Evolutionary conservation across 1,140 invertebrate species (phyloP).

Genomic region (Belonocnema kinseyi): DNA sequence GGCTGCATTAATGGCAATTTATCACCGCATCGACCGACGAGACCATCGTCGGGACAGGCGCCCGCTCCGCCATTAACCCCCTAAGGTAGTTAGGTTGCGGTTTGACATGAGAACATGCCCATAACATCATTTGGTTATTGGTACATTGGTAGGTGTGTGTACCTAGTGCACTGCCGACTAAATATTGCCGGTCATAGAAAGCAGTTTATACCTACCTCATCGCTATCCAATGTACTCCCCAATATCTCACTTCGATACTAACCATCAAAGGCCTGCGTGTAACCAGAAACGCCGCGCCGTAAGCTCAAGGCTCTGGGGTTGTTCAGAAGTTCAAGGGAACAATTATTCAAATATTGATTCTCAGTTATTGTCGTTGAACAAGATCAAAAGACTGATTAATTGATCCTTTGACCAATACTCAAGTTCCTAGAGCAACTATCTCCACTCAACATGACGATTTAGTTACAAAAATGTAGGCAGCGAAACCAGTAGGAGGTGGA

Average conservation of each 20-base stretch:
- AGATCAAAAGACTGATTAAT: too few relatives aligned
- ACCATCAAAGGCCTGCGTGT: neutral
- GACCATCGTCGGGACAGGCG: conserved; percentile 43
- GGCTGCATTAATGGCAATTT: conserved; percentile 72
- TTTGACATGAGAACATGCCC: conserved; percentile 72
- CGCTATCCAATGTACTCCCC: neutral
- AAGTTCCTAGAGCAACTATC: too few relatives aligned
- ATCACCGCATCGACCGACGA: conserved; percentile 64
- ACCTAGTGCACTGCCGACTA: conserved; percentile 41
- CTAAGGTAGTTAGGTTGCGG: conserved; percentile 72
- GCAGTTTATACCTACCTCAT: neutral
- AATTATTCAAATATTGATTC: too few relatives aligned
- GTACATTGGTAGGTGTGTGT: conserved; percentile 53
- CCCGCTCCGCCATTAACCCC: conserved; percentile 65
- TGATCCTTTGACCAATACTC: too few relatives aligned
- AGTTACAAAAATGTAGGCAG: too few relatives aligned
- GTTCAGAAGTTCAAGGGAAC: too few relatives aligned
- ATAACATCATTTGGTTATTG: conserved; percentile 70
- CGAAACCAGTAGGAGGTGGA: too few relatives aligned
- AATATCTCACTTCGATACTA: conserved; percentile 5
- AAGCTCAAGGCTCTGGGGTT: too few relatives aligned
- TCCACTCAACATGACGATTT: too few relatives aligned
- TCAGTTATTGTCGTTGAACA: too few relatives aligned
- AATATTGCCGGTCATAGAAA: conserved; percentile 3
- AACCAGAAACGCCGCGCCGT: neutral